These are phyloP conservation scores for Bembecia ichneumoniformis DNA, from an alignment of 2,888 invertebrate species.

Conservation along the genomic window DNA sequence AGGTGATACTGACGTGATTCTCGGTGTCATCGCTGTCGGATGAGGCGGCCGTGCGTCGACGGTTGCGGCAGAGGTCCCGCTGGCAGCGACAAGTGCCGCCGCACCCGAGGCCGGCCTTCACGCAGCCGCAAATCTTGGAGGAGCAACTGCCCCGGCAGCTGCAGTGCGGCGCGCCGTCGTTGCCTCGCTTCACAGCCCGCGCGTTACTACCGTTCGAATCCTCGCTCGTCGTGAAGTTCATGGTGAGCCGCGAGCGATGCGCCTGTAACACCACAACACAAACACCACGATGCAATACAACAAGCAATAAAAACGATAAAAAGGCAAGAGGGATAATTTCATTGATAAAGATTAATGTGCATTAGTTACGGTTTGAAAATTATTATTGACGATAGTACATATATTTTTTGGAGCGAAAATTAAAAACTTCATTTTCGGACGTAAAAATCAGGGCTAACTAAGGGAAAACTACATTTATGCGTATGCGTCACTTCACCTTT, in stretches of 20 bases:
- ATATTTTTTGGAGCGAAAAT: no score
- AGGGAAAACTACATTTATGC: no score
- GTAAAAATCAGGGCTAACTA: no score
- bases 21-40: constrained; percentile 54
- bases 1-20: constrained; percentile 21
- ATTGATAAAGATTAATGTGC: no score
- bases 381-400: no score
- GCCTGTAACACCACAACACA: constrained; percentile 34
- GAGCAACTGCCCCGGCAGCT: constrained; percentile 74
- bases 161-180: constrained; percentile 74
- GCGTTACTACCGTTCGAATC: constrained; percentile 8
- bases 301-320: no score
- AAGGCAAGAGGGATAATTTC: no score
- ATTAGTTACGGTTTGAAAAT: no score
- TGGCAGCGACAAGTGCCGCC: constrained; percentile 67
- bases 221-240: constrained; percentile 39
- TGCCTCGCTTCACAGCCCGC: constrained; percentile 62
- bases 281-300: no score
- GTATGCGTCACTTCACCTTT: no score
- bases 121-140: constrained; percentile 73
- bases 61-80: constrained; percentile 48
- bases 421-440: no score
- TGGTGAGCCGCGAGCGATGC: constrained; percentile 49
- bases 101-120: constrained; percentile 63
- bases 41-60: constrained; percentile 16